Evolutionary conservation across 2,113 vertebrate species (phyloP).

Genomic region (Fregetta grallaria): DNA sequence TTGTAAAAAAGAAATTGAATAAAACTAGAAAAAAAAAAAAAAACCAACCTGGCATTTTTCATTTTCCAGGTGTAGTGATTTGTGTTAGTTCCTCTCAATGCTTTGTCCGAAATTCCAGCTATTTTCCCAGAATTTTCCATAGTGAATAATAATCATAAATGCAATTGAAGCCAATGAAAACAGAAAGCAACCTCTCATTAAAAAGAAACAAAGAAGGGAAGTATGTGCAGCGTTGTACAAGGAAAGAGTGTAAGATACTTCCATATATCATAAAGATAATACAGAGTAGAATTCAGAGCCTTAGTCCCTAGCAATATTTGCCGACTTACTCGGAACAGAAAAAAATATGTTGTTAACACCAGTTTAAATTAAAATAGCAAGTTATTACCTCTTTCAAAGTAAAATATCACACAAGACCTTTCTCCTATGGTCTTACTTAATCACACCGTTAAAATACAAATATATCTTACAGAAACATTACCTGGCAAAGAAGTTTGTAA

Average conservation of each 20-base stretch:
- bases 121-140: not conserved
- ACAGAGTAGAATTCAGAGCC: not conserved
- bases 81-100: not conserved
- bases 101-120: not conserved
- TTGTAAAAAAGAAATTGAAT: not conserved
- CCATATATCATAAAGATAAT: not conserved
- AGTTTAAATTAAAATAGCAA: not conserved
- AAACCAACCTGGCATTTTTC: no score
- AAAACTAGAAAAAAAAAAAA: not conserved
- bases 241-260: not conserved
- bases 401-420: not conserved
- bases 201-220: not conserved
- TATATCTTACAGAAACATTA: constrained; percentile 8
- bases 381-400: not conserved
- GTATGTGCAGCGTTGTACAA: not conserved
- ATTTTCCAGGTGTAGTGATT: not conserved
- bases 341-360: not conserved
- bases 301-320: not conserved
- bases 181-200: not conserved
- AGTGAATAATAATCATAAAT: not conserved
- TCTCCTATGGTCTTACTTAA: not conserved
- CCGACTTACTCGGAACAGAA: not conserved
- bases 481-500: constrained; percentile 86
- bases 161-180: not conserved
- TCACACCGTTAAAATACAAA: not conserved